A percentile compares a stretch with the other conserved stretches of the same genome.
phyloP scores from a whole-genome alignment of 2,113 vertebrate genomes.

The Tretioscincus oriximinensis region DNA sequence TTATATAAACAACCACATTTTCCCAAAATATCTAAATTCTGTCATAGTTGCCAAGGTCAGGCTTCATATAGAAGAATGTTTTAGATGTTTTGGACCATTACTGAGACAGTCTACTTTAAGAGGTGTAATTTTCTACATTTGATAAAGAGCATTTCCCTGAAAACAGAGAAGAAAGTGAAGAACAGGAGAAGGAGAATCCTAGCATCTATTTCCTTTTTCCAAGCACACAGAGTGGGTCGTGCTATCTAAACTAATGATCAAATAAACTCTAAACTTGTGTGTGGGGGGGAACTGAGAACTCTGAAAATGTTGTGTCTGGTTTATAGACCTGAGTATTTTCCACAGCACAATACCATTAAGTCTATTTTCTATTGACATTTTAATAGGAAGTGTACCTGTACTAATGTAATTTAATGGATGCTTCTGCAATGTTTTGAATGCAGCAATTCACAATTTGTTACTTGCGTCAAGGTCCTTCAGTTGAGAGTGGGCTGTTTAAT shows the following conservation, averaged over 20 bases:
- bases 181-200: neutral
- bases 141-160: too few relatives aligned
- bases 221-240: too few relatives aligned
- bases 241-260: neutral
- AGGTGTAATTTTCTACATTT: too few relatives aligned
- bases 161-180: neutral
- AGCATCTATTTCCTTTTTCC: neutral
- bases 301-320: slow-evolving; percentile 1
- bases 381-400: slow-evolving; percentile 23
- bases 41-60: too few relatives aligned
- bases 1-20: too few relatives aligned
- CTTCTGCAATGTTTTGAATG: slow-evolving; percentile 34
- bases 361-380: neutral
- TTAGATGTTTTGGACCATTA: too few relatives aligned
- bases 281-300: neutral
- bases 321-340: slow-evolving; percentile 17
- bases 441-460: slow-evolving; percentile 32
- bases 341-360: neutral
- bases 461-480: slow-evolving; percentile 19
- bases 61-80: too few relatives aligned
- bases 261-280: neutral
- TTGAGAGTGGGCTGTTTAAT: slow-evolving; percentile 6
- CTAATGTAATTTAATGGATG: slow-evolving; percentile 35
- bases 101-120: too few relatives aligned
- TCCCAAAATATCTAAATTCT: too few relatives aligned